Evolutionary conservation across 2,797 vertebrate species (phyloP).

Genomic region (Poeciliopsis turneri): DNA sequence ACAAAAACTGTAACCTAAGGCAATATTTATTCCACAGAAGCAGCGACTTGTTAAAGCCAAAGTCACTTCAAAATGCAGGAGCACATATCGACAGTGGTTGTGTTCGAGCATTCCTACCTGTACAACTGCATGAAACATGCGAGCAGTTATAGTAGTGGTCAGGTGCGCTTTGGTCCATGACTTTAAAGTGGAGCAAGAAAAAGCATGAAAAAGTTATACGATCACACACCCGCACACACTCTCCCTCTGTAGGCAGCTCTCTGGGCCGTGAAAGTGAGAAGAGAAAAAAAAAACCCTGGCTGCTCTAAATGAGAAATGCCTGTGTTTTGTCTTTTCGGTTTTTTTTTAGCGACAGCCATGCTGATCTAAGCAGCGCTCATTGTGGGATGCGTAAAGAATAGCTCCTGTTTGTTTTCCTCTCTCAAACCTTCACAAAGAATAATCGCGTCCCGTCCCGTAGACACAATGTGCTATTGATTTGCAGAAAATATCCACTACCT

Average conservation of each 20-base stretch:
- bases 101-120: conserved; percentile 2
- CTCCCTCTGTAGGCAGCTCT: conserved; percentile 59
- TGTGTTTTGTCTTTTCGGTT: conserved; percentile 1
- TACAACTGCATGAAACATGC: conserved; percentile 21
- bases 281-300: conserved; percentile 53
- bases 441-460: conserved; percentile 49
- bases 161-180: conserved; percentile 53
- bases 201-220: conserved; percentile 36
- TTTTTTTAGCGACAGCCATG: conserved; percentile 35
- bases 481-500: conserved; percentile 38
- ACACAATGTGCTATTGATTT: conserved; percentile 58
- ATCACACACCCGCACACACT: conserved; percentile 27
- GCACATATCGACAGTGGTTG: neutral
- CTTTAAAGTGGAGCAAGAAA: conserved; percentile 60
- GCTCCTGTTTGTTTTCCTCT: conserved; percentile 61
- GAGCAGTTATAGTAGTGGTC: conserved; percentile 35
- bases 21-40: neutral
- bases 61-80: conserved; percentile 1
- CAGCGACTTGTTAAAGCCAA: neutral
- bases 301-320: conserved; percentile 70
- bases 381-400: conserved; percentile 62
- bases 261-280: conserved; percentile 69
- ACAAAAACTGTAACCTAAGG: neutral
- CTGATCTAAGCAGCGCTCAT: conserved; percentile 69
- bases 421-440: conserved; percentile 59